Evolutionary conservation across 2,797 vertebrate genomes (phyloP).

Genomic region (Lithobates pipiens): DNA sequence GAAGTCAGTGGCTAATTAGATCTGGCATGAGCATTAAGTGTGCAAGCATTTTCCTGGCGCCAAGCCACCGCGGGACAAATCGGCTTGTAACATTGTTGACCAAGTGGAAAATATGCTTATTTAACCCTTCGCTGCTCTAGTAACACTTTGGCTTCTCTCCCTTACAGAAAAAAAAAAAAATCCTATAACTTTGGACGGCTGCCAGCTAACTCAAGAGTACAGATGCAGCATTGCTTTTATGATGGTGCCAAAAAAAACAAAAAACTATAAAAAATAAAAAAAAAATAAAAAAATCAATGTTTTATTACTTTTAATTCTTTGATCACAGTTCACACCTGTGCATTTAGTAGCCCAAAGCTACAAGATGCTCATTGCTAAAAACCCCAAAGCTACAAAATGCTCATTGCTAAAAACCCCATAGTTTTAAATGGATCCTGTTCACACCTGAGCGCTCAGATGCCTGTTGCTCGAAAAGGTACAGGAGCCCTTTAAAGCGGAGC

Average conservation of each 20-base stretch:
- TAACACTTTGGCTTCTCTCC: neutral
- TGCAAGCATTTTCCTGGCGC: conserved; percentile 37
- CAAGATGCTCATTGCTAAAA: too few species aligned
- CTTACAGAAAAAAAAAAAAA: neutral
- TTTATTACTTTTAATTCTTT: too few species aligned
- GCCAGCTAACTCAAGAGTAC: neutral
- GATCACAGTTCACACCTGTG: too few species aligned
- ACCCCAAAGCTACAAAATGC: too few species aligned
- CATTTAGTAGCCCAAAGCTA: too few species aligned
- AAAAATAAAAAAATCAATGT: too few species aligned
- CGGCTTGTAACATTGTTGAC: conserved; percentile 39
- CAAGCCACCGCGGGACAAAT: conserved; percentile 49
- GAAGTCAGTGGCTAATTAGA: conserved; percentile 52
- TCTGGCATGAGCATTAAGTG: conserved; percentile 37
- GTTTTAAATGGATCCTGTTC: too few species aligned
- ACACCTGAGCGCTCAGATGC: too few species aligned
- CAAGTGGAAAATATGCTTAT: conserved; percentile 46
- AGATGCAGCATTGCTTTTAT: neutral
- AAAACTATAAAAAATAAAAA: too few species aligned
- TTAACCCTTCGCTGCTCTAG: conserved; percentile 22
- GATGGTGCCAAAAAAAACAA: neutral
- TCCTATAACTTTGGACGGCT: neutral
- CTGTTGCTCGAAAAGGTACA: too few species aligned
- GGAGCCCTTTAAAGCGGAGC: too few species aligned
- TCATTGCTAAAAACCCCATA: too few species aligned